These are phyloP conservation scores for Cephus pygmeus DNA, from an alignment of 2,888 invertebrate species.

Conservation along the genomic window DNA sequence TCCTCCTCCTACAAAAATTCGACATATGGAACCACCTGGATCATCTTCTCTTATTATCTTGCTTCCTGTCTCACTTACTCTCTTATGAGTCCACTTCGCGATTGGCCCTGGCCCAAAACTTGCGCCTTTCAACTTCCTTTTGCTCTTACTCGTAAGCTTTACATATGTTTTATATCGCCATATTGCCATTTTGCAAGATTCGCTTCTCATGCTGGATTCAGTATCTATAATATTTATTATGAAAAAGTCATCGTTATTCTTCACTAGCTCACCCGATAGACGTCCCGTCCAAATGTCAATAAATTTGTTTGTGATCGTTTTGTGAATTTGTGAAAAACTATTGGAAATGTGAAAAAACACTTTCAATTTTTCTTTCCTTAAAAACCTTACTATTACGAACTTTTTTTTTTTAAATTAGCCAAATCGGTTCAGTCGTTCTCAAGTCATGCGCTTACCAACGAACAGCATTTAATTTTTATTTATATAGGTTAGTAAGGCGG, in stretches of 20 bases:
- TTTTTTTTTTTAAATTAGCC: too few relatives aligned
- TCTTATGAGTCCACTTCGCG: not conserved
- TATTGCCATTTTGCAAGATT: not conserved
- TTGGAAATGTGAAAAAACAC: too few relatives aligned
- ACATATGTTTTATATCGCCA: not conserved
- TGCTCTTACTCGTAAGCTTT: not conserved
- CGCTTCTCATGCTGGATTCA: not conserved
- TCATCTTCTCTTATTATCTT: slow-evolving; percentile 27
- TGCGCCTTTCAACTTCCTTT: not conserved
- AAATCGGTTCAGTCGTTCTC: too few relatives aligned
- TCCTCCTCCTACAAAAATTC: slow-evolving; percentile 34
- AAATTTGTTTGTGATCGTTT: too few relatives aligned
- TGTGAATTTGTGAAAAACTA: too few relatives aligned
- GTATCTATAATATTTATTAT: not conserved
- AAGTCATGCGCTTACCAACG: too few relatives aligned
- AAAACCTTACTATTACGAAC: too few relatives aligned
- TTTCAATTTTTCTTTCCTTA: too few relatives aligned
- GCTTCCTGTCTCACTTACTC: not conserved
- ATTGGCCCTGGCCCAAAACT: not conserved
- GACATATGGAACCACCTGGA: slow-evolving; percentile 55
- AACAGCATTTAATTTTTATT: too few relatives aligned
- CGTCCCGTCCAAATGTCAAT: too few relatives aligned
- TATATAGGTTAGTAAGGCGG: not conserved
- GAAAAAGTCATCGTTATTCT: not conserved
- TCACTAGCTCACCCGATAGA: not conserved